A percentile compares a stretch with the other conserved stretches of the same genome.
Conservation (phyloP, 2,797 vertebrate species). For the Syndactyla subalaris region DNA sequence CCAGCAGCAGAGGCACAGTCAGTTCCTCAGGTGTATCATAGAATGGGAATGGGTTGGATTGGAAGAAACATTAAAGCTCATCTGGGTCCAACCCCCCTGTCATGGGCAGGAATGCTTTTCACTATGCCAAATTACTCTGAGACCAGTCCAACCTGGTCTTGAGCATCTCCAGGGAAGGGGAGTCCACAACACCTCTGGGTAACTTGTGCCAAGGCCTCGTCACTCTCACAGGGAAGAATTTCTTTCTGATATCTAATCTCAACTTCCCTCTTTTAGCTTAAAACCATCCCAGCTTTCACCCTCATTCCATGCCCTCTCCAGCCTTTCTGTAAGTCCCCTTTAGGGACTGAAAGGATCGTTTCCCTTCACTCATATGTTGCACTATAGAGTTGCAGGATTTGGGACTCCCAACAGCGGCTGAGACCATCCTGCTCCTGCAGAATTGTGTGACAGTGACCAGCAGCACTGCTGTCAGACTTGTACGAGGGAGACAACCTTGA, state of each 20-base stretch:
- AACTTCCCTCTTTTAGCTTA: not conserved
- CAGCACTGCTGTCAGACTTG: too few species aligned
- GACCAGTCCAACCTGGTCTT: accelerated
- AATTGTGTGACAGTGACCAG: accelerated
- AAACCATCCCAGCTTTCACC: not conserved
- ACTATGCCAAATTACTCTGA: not conserved
- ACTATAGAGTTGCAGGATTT: not conserved
- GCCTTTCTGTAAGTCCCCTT: not conserved
- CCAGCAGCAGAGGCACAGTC: not conserved
- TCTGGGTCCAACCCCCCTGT: accelerated
- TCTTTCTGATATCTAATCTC: not conserved
- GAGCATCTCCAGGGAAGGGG: not conserved
- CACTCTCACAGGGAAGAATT: not conserved
- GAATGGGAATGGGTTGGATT: not conserved
- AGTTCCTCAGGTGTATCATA: accelerated
- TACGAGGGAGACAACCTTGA: accelerated
- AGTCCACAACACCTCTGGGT: accelerated
- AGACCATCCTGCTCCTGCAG: not conserved
- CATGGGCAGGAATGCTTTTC: not conserved
- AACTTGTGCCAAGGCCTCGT: not conserved
- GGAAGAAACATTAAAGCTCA: not conserved
- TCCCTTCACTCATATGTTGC: accelerated
- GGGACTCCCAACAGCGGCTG: not conserved
- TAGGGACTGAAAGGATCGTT: not conserved
- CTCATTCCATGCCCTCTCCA: not conserved